Base-by-base conservation (phyloP, 2,113 vertebrate species). In the Triplophysa tibetana region DNA sequence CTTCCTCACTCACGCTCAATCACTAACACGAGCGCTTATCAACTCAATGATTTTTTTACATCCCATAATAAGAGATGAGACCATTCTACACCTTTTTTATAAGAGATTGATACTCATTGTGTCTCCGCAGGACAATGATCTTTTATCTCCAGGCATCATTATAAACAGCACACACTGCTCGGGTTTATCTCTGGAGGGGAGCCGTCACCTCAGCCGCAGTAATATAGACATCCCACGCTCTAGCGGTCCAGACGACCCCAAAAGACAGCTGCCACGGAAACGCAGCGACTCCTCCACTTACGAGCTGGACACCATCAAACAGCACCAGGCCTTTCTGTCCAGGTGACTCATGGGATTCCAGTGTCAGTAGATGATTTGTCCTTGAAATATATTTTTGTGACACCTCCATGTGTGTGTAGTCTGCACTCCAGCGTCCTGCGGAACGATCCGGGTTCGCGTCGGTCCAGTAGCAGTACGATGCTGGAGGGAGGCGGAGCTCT, bases 211-310 rank as follows among this genome's bases (percentile, higher is more conserved):
- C 80, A 99, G 97, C 88, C 96, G 96, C 67, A 99, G 97, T 91
- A 98, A 96, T 92, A 94, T 98, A 6, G 98, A 99, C 91, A 97
- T 99, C 90, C 96, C 96, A 10, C 96, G 93, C 50, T 88, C 86
- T 85, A 94, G 93, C 77, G 93, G 93, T 0, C 90, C 93, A 41
- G 98, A 98, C 54, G 97, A 98, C 85, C 87, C 95, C 90, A 96
- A 93, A 88, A 96, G 90, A 72, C 95, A 94, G 86, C 92, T 96
- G 45, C 97, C 95, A 21, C 94, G 98, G 13, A 99, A 99, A 82
- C 94, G 96, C 87, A 99, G 98, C 5, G 97, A 99, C 90, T 98
- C 96, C 0, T 99, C 98, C 81, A 98, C 98, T 41, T 98, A 98
- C 0, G 98, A 99, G 87, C 85, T 96, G 85, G 98, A 99, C 91